Conservation (phyloP, 2,888 invertebrate genomes). For the Rhagonycha fulva region DNA sequence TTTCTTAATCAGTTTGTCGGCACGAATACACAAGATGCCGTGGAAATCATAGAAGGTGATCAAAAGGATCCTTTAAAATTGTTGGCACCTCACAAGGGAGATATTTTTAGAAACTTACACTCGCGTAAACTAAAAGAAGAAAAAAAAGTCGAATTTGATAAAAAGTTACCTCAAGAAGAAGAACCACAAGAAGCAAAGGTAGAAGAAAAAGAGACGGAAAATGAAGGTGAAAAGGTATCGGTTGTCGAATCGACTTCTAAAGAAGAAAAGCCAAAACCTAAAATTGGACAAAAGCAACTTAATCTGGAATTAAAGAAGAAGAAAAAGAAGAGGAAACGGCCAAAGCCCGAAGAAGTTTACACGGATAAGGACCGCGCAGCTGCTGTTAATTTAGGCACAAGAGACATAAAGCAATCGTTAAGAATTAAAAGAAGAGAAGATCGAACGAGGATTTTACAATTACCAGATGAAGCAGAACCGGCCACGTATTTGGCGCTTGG, state of each 20-base stretch:
- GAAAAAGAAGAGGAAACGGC: conserved; percentile 49
- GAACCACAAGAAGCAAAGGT: conserved; percentile 1
- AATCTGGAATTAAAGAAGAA: conserved; percentile 47
- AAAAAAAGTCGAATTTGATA: conserved; percentile 16
- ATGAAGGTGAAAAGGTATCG: conserved; percentile 44
- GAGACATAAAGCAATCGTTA: conserved; percentile 84
- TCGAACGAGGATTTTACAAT: conserved; percentile 69
- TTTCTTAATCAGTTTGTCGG: conserved; percentile 80
- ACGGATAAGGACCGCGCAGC: conserved; percentile 92
- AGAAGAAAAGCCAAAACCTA: conserved; percentile 31
- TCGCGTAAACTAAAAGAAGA: conserved; percentile 48
- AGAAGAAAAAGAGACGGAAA: conserved; percentile 38
- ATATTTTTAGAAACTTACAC: neutral
- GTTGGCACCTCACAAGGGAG: conserved; percentile 17
- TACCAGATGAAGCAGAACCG: conserved; percentile 80
- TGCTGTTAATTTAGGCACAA: conserved; percentile 84
- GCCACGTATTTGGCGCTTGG: conserved; percentile 76
- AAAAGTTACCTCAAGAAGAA: conserved; percentile 3
- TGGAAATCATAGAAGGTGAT: conserved; percentile 46
- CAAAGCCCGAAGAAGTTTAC: conserved; percentile 72
- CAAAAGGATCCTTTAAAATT: conserved; percentile 30
- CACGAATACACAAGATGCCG: conserved; percentile 63
- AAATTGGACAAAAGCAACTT: conserved; percentile 43
- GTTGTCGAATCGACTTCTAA: conserved; percentile 15
- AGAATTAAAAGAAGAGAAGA: conserved; percentile 80